A percentile compares a stretch with the other conserved stretches of the same genome.
Conservation (phyloP, 2,888 invertebrate species). For the Lepidochrysops patricia region DNA sequence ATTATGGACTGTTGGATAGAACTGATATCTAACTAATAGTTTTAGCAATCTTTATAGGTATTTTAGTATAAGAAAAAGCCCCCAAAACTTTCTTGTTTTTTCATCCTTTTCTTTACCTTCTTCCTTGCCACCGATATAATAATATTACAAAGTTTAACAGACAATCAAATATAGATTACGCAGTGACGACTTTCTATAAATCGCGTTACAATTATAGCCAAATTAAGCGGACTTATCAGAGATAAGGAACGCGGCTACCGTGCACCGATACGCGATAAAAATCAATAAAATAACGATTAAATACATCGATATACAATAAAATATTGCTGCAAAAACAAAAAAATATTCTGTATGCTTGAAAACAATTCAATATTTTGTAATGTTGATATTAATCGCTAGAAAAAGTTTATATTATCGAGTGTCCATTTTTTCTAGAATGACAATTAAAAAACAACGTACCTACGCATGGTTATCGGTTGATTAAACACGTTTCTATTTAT, state of each 20-base stretch:
- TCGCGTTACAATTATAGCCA: slow-evolving; percentile 8
- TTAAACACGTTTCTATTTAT: neutral
- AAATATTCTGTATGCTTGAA: too few relatives aligned
- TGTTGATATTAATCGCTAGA: neutral
- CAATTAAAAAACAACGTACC: too few relatives aligned
- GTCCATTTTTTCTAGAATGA: neutral
- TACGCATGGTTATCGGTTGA: neutral
- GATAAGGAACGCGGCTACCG: slow-evolving; percentile 21
- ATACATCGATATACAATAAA: neutral
- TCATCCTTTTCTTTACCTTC: too few relatives aligned
- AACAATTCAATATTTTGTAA: neutral
- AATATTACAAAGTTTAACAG: neutral
- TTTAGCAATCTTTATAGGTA: too few relatives aligned
- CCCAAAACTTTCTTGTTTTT: too few relatives aligned
- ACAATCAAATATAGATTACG: neutral
- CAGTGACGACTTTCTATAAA: neutral
- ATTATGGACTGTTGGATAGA: too few relatives aligned
- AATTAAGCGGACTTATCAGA: slow-evolving; percentile 13
- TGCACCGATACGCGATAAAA: slow-evolving; percentile 21
- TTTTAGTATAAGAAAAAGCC: neutral
- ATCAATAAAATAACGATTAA: slow-evolving; percentile 17
- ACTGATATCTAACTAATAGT: too few relatives aligned
- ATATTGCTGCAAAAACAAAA: neutral
- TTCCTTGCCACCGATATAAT: neutral
- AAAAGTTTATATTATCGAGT: neutral